Conservation (phyloP, 2,888 invertebrate species). For the Sylvicola cinctus region DNA sequence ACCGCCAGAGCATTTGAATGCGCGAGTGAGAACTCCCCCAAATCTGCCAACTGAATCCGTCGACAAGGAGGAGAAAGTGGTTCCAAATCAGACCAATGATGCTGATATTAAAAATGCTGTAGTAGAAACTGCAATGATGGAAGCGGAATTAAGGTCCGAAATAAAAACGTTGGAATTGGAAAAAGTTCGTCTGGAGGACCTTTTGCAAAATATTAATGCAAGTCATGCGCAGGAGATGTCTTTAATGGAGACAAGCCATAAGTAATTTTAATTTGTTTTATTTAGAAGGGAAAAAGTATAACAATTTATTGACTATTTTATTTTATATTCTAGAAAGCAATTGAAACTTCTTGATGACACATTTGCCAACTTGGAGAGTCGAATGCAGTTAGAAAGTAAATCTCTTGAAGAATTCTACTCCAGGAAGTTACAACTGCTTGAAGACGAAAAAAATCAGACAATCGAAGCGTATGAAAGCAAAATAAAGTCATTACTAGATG, state of each 20-base stretch:
- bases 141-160: slow-evolving; percentile 13
- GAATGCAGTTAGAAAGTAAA: slow-evolving; percentile 17
- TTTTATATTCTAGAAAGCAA: slow-evolving; percentile 16
- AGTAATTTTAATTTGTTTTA: slow-evolving; percentile 12
- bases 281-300: background rate
- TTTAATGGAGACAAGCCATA: slow-evolving; percentile 21
- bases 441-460: slow-evolving; percentile 13
- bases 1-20: slow-evolving; percentile 8
- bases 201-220: slow-evolving; percentile 19
- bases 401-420: slow-evolving; percentile 14
- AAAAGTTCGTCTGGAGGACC: slow-evolving; percentile 22
- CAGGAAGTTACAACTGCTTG: slow-evolving; percentile 14
- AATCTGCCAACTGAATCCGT: background rate
- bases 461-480: slow-evolving; percentile 14
- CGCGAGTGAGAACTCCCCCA: background rate
- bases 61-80: slow-evolving; percentile 2
- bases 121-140: slow-evolving; percentile 7
- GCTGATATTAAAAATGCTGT: slow-evolving; percentile 1
- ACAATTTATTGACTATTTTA: background rate
- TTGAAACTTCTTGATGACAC: slow-evolving; percentile 19
- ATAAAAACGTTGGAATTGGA: slow-evolving; percentile 20
- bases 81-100: too few species aligned
- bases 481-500: slow-evolving; percentile 13
- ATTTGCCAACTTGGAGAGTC: slow-evolving; percentile 15
- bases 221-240: slow-evolving; percentile 25